Conservation (phyloP, 2,797 vertebrate species). For the Cynopterus sphinx region DNA sequence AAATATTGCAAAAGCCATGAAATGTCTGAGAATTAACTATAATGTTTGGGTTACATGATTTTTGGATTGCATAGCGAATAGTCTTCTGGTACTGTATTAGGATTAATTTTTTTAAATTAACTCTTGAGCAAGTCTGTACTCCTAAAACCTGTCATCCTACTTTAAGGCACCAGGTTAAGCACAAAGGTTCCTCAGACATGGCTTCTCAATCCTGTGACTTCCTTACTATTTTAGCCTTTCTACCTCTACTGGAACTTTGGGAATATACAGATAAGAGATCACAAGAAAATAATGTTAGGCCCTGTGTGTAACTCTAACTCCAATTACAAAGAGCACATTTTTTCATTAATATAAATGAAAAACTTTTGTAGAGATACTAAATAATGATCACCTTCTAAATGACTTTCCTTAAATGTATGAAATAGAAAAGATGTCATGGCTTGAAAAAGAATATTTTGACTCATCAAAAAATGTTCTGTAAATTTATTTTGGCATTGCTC, state of each 20-base stretch:
- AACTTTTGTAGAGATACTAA: neutral
- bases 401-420: neutral
- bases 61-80: neutral
- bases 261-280: neutral
- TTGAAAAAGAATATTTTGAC: neutral
- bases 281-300: neutral
- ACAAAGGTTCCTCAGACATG: neutral
- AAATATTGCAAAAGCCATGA: neutral
- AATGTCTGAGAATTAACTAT: neutral
- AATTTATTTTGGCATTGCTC: neutral
- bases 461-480: neutral
- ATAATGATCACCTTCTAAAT: neutral
- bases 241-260: neutral
- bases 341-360: constrained; percentile 8
- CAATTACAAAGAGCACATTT: constrained; percentile 22
- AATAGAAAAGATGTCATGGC: neutral
- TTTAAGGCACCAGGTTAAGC: neutral
- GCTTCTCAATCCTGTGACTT: neutral
- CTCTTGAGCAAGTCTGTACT: constrained; percentile 7
- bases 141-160: neutral
- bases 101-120: constrained; percentile 3
- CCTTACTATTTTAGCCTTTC: constrained; percentile 7
- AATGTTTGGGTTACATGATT: neutral
- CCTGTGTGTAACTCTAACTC: neutral
- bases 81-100: neutral